Percentiles rank a stretch among this genome's conserved stretches.
Conservation (phyloP, 1,140 invertebrate genomes). For the Galendromus occidentalis region DNA sequence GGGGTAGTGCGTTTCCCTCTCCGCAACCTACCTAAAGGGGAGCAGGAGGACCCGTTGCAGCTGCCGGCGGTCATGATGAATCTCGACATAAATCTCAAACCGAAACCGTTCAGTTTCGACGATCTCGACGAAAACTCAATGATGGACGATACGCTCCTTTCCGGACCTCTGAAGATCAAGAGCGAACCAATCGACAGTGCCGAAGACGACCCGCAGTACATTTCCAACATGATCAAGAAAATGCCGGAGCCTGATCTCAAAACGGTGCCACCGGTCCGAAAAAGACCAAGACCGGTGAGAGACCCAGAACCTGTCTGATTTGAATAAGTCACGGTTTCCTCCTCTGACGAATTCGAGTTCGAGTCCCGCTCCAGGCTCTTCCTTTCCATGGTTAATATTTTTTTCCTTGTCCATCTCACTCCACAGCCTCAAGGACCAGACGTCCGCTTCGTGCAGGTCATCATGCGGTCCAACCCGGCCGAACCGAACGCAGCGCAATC, state of each 20-base stretch:
- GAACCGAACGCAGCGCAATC: constrained; percentile 9
- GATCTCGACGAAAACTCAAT: constrained; percentile 1
- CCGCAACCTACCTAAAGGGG: neutral
- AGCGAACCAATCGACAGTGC: constrained; percentile 6
- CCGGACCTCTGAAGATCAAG: constrained; percentile 4
- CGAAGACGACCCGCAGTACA: constrained; percentile 7
- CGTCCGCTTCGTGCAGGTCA: neutral
- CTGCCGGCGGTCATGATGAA: constrained; percentile 8
- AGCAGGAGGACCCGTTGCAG: neutral
- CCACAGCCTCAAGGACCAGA: neutral
- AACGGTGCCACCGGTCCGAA: constrained; percentile 1
- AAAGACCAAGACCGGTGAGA: neutral
- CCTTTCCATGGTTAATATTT: too few species aligned
- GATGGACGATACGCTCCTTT: constrained; percentile 2
- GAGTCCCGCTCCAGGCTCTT: too few species aligned
- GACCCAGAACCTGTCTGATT: too few species aligned
- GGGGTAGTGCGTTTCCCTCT: neutral
- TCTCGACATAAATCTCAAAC: constrained; percentile 11
- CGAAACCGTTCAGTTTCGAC: neutral
- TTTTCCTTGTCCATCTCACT: too few species aligned
- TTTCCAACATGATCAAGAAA: neutral
- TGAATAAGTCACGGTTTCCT: too few species aligned
- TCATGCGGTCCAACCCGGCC: neutral
- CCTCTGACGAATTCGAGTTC: too few species aligned
- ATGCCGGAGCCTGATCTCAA: constrained; percentile 9